Percentiles rank a stretch among this genome's conserved stretches.
phyloP scores from a whole-genome alignment of 2,797 vertebrate species.

The Monodelphis domestica region DNA sequence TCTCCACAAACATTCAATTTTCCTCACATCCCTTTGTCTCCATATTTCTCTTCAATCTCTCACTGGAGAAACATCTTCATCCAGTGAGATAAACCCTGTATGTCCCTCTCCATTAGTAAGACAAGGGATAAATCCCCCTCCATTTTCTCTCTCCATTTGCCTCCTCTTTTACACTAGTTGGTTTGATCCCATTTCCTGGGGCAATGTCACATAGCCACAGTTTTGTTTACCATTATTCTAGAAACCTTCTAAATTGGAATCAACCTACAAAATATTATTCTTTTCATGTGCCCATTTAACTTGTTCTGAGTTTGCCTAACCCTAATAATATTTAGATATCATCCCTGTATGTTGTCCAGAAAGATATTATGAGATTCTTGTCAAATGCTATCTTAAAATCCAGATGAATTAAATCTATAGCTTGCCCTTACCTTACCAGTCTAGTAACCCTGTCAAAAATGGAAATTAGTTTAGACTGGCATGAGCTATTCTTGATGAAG shows the following conservation, averaged over 20 bases:
- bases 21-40: no score
- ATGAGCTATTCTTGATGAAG: neutral
- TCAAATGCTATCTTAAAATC: neutral
- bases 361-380: neutral
- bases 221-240: neutral
- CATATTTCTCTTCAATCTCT: no score
- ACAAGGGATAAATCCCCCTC: no score
- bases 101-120: no score
- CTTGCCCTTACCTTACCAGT: neutral
- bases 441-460: neutral
- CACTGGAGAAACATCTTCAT: no score
- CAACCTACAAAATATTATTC: neutral
- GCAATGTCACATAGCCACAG: neutral
- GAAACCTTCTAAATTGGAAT: neutral
- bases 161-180: no score
- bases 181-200: neutral
- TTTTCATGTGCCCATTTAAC: neutral
- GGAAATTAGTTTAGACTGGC: neutral
- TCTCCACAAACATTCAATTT: no score
- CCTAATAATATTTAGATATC: neutral
- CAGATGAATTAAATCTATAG: neutral
- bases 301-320: neutral
- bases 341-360: neutral
- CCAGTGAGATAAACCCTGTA: no score
- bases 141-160: no score